Conservation (phyloP, 2,888 invertebrate genomes). For the Drosophila diplacantha region DNA sequence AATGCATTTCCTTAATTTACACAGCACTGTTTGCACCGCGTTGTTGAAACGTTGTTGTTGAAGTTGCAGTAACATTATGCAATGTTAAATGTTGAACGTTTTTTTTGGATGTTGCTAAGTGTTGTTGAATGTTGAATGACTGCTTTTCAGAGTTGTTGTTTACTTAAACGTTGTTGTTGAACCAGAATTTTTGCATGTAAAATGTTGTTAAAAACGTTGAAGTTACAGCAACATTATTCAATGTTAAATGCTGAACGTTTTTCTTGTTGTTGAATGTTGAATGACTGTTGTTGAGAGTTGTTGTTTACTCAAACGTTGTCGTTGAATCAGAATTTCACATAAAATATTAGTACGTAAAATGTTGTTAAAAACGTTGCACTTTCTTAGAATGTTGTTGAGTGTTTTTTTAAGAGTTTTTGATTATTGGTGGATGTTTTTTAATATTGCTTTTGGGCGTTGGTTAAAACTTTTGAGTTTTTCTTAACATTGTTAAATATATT, state of each 20-base stretch:
- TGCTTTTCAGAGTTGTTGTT: not conserved
- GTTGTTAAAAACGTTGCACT: not conserved
- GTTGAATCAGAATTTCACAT: not conserved
- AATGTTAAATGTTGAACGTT: not conserved
- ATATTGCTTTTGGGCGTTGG: not conserved
- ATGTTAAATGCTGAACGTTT: not conserved
- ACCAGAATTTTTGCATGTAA: not conserved
- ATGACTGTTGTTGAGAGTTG: not conserved
- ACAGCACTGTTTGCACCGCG: not conserved
- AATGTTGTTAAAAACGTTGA: not conserved
- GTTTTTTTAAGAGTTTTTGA: too few species aligned
- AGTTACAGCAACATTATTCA: not conserved
- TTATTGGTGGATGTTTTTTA: not conserved
- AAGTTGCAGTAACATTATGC: not conserved
- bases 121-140: not conserved
- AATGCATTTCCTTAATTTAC: constrained; percentile 34
- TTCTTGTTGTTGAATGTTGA: not conserved
- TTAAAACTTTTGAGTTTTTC: not conserved
- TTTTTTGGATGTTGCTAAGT: not conserved
- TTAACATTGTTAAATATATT: not conserved
- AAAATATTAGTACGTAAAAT: not conserved
- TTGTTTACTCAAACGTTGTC: not conserved
- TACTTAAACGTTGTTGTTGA: not conserved
- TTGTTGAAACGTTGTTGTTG: not conserved
- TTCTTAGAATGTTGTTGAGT: not conserved